Evolutionary conservation across 2,113 vertebrate species (phyloP), one percentile per base, ranked within the genome.

Genomic region (Sialia sialis): DNA sequence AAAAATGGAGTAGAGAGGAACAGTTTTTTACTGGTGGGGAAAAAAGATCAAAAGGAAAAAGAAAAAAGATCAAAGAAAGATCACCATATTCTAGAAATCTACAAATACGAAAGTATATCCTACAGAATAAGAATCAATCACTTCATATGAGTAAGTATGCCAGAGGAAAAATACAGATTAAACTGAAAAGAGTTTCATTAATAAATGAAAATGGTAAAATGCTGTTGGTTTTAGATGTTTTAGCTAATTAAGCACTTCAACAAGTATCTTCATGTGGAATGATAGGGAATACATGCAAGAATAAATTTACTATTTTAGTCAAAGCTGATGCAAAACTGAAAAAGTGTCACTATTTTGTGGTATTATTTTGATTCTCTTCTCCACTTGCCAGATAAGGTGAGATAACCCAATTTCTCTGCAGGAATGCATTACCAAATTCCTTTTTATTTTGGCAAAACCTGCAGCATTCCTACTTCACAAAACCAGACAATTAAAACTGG

Each of bases 41-140:
- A 80, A 81, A 74, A 83, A 84, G 55, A 85, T 88, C 75, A 88
- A 93, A 94, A 68, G 66, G 15, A 26, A 63, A 73, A 76, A 52
- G 59, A 39, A 79, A 43, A 77, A 60, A 78, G n/a, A 92, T 92
- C 76, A 92, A 93, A 94, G 93, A 84, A 74, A 81, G 63, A 87
- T 83, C 67, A 88, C 23, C 43, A 58, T 62, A 86, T 91, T 87
- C 54, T 63, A 55, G 80, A 91, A 87, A 89, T 27, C 29, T 94
- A 18, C 74, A 84, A 62, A 92, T 89, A 56, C 29, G 66, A 51
- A 80, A 86, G 23, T 76, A 38, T 72, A 60, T 86, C 49, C 46
- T 83, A 55, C 34, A 69, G 77, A 81, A 77, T 51, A 81, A 91
- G 83, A 92, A 74, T 81, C 46, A 91, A 38, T 94, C 16, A 1